A percentile compares a stretch with the other conserved stretches of the same genome.
phyloP scores from a whole-genome alignment of 2,797 vertebrate species.

The Acrocephalus scirpaceus region DNA sequence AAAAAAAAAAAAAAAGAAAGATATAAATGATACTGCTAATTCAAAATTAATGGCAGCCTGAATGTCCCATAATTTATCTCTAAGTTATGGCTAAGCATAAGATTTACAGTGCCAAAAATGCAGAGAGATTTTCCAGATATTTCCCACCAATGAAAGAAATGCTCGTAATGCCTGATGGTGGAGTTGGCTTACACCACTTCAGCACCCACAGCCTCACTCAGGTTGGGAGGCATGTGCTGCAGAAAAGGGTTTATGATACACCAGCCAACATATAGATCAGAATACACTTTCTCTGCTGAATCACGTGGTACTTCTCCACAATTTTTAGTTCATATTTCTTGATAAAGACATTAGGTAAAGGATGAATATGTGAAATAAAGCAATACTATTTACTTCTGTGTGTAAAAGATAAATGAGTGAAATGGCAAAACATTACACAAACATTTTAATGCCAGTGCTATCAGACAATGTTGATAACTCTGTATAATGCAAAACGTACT shows the following conservation, averaged over 20 bases:
- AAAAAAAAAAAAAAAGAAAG: background rate
- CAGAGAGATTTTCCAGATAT: constrained; percentile 79
- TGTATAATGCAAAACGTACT: background rate
- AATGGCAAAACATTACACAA: background rate
- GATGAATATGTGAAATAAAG: background rate
- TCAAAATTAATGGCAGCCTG: constrained; percentile 17
- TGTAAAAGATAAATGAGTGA: background rate
- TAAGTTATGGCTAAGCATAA: constrained; percentile 43
- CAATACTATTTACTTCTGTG: background rate
- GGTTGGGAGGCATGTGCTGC: constrained; percentile 56
- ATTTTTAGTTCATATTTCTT: background rate
- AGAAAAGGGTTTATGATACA: background rate
- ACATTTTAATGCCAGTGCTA: background rate
- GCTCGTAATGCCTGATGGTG: constrained; percentile 66
- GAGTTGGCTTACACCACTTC: constrained; percentile 59
- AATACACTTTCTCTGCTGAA: background rate
- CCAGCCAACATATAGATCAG: background rate
- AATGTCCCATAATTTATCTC: constrained; percentile 27
- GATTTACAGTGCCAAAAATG: constrained; percentile 72
- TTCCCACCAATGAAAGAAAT: constrained; percentile 81
- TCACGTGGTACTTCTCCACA: background rate
- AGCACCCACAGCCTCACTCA: constrained; percentile 39
- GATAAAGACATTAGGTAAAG: background rate
- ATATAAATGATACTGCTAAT: background rate
- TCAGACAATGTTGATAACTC: background rate